Conservation (phyloP, 92 coral and sea anemone genomes). For the Porites rus region DNA sequence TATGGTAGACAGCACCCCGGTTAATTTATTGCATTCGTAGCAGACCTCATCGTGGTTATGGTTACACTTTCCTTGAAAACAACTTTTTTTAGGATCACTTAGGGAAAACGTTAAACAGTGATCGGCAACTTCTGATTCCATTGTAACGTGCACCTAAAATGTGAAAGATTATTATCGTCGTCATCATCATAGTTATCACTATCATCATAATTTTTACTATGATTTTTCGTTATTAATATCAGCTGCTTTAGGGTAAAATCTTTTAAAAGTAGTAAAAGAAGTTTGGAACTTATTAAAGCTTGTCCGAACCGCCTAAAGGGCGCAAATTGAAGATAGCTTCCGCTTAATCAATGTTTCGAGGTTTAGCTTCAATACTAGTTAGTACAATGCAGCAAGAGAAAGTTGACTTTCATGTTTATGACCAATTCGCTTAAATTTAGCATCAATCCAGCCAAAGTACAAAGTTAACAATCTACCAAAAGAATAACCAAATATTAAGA, state of each 20-base stretch:
- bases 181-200: too few relatives aligned
- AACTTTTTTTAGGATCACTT: too few relatives aligned
- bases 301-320: neutral
- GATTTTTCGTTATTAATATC: neutral
- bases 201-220: neutral
- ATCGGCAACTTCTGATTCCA: slow-evolving; percentile 37
- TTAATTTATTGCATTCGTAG: too few relatives aligned
- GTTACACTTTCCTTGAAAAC: too few relatives aligned
- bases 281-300: neutral
- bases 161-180: neutral
- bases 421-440: too few relatives aligned
- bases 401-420: too few relatives aligned
- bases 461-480: neutral
- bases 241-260: neutral
- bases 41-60: too few relatives aligned
- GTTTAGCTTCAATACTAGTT: too few relatives aligned
- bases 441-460: neutral
- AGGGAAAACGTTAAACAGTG: slow-evolving; percentile 40
- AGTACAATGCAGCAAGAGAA: too few relatives aligned
- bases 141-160: slow-evolving; percentile 33
- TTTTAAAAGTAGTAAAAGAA: slow-evolving; percentile 4
- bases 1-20: too few relatives aligned
- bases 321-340: slow-evolving; percentile 12
- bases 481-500: neutral
- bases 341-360: neutral